Evolutionary conservation across 2,113 vertebrate genomes (phyloP).

Genomic region (Crocuta crocuta): DNA sequence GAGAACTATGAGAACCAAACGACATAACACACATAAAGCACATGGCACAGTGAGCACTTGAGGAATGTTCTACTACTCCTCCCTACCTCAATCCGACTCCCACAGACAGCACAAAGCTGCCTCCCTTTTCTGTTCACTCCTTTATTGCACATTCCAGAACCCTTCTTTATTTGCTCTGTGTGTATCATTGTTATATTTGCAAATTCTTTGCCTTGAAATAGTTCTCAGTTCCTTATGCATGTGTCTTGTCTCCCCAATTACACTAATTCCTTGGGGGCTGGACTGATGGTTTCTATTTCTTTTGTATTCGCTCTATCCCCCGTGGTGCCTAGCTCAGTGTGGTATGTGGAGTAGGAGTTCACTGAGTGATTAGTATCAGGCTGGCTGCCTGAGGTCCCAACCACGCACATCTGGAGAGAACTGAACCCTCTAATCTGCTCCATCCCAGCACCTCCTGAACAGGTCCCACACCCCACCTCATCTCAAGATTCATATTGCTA

Average conservation of each 20-base stretch:
- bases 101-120: neutral
- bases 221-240: neutral
- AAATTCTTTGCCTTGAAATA: neutral
- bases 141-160: neutral
- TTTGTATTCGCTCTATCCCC: conserved; percentile 31
- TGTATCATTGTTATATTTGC: neutral
- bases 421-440: neutral
- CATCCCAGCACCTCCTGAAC: neutral
- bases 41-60: neutral
- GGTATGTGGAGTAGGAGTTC: conserved; percentile 32
- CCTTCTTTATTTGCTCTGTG: neutral
- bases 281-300: conserved; percentile 12
- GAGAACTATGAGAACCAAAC: neutral
- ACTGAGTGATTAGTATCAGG: conserved; percentile 48
- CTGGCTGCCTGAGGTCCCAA: conserved; percentile 41
- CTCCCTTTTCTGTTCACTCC: conserved; percentile 55
- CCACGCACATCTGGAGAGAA: conserved; percentile 33
- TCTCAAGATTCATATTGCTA: neutral
- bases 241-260: conserved; percentile 25
- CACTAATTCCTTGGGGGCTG: conserved; percentile 20
- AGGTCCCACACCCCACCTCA: neutral
- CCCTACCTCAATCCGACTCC: neutral
- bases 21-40: neutral
- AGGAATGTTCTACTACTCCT: neutral
- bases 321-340: conserved; percentile 54